Evolutionary conservation across 1,140 invertebrate species (phyloP).

Genomic region (Halictus rubicundus): DNA sequence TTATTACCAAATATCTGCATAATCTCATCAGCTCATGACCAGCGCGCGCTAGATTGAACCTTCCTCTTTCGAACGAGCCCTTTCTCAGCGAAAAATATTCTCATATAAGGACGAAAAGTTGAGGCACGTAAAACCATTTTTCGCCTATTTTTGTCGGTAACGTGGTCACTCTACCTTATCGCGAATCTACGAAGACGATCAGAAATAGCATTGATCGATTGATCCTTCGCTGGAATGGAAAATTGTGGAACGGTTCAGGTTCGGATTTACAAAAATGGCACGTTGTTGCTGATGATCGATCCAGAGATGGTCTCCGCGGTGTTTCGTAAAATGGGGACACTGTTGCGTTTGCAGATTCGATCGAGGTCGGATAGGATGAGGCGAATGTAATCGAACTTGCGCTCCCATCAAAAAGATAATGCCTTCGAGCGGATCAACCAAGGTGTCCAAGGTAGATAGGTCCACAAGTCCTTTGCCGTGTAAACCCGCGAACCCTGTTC

Average conservation of each 20-base stretch:
- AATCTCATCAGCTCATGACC: too few relatives aligned
- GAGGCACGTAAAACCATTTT: too few relatives aligned
- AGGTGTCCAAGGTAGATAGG: conserved; percentile 66
- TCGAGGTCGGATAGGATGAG: conserved; percentile 43
- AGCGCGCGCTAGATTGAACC: too few relatives aligned
- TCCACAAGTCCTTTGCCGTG: conserved; percentile 71
- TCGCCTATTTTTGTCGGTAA: too few relatives aligned
- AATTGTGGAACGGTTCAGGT: background rate
- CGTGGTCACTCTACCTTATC: too few relatives aligned
- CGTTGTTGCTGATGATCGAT: too few relatives aligned
- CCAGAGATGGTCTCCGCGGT: too few relatives aligned
- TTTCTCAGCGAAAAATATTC: too few relatives aligned
- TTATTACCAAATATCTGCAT: too few relatives aligned
- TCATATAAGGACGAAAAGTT: too few relatives aligned
- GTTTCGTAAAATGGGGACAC: background rate
- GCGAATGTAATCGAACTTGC: conserved; percentile 37
- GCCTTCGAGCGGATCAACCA: conserved; percentile 60
- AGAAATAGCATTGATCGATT: background rate
- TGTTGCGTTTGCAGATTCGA: conserved; percentile 18
- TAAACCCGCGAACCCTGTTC: conserved; percentile 59
- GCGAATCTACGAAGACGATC: background rate
- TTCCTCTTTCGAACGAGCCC: too few relatives aligned
- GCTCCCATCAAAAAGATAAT: conserved; percentile 48
- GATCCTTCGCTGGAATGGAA: too few relatives aligned
- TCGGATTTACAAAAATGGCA: background rate